A percentile compares a stretch with the other conserved stretches of the same genome.
These are phyloP conservation scores for Lagenorhynchus albirostris DNA, from an alignment of 2,113 vertebrate genomes.

Conservation along the genomic window DNA sequence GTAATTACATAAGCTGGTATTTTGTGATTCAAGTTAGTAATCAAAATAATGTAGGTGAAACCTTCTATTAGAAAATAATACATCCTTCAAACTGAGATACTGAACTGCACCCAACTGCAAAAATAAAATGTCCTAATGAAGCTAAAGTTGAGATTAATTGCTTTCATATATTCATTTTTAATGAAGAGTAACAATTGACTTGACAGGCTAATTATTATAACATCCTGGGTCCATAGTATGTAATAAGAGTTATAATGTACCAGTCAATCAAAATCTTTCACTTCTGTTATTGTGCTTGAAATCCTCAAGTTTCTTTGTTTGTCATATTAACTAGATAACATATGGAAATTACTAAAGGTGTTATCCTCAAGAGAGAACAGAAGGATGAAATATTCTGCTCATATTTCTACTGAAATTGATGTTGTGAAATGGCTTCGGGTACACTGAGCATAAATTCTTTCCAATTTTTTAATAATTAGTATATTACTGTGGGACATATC, in stretches of 20 bases:
- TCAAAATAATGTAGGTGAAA: slow-evolving; percentile 70
- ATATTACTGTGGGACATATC: not conserved
- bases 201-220: slow-evolving; percentile 78
- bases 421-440: not conserved
- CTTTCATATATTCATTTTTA: slow-evolving; percentile 75
- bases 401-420: slow-evolving; percentile 24
- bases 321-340: slow-evolving; percentile 61
- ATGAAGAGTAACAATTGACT: slow-evolving; percentile 77
- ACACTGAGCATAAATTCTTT: not conserved
- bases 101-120: slow-evolving; percentile 56
- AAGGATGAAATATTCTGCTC: slow-evolving; percentile 42
- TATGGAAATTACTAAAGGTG: slow-evolving; percentile 63
- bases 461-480: slow-evolving; percentile 36
- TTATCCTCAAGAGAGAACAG: slow-evolving; percentile 60
- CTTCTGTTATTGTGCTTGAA: slow-evolving; percentile 49
- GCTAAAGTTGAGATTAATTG: slow-evolving; percentile 76
- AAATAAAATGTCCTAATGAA: slow-evolving; percentile 65
- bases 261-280: slow-evolving; percentile 74
- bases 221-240: slow-evolving; percentile 56
- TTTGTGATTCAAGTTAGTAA: slow-evolving; percentile 40
- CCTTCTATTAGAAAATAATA: slow-evolving; percentile 73
- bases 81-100: slow-evolving; percentile 52
- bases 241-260: slow-evolving; percentile 73
- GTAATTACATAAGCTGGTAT: slow-evolving; percentile 38
- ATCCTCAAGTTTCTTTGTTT: slow-evolving; percentile 56